Base-by-base conservation (phyloP, 2,113 vertebrate species). In the Geothlypis trichas region DNA sequence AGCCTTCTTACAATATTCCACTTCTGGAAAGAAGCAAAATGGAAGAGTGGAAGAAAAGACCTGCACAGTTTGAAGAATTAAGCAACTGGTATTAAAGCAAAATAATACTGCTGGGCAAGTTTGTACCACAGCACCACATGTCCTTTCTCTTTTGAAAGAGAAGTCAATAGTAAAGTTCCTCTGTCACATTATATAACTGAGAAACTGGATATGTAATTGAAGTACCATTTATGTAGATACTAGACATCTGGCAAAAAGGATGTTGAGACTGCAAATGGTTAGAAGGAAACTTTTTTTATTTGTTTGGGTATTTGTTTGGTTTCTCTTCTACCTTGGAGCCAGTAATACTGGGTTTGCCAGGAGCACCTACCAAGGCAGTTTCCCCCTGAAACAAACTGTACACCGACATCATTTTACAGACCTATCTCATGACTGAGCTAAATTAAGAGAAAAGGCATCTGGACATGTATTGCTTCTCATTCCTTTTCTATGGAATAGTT, bases 301-400 rank as follows among this genome's bases (percentile, higher is more conserved):
- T 67, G 3, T 74, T 44, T 22, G 35, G 1, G 20, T 44, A 37
- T n/a, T 71, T 17, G 6, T 58, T 73, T 79, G 17, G 9, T n/a
- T 61, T 11, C 41, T 69, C 26, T 75, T 91, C 96, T 97, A 95
- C 94, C 95, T 97, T 78, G 51, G 86, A 84, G 63, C 73, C 93
- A 79, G 51, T 95, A 92, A 91, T 86, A 87, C 96, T 69, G 47
- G 87, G 86, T 77, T 95, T 93, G 65, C 97, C 97, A 91, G 96
- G 87, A 91, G 26, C 54, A 92, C 93, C 96, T 79, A 35, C 51
- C 73, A 95, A 95, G 74, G 89, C 97, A 96, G 92, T 80, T 96
- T 97, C 90, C 57, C 97, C 97, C 97, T 98, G 89, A 96, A 98
- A 97, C 15, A 92, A 96, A 95, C 82, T 23, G 81, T 74, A 90